phyloP scores from a whole-genome alignment of 2,888 invertebrate species.

The Steinernema carpocapsae region DNA sequence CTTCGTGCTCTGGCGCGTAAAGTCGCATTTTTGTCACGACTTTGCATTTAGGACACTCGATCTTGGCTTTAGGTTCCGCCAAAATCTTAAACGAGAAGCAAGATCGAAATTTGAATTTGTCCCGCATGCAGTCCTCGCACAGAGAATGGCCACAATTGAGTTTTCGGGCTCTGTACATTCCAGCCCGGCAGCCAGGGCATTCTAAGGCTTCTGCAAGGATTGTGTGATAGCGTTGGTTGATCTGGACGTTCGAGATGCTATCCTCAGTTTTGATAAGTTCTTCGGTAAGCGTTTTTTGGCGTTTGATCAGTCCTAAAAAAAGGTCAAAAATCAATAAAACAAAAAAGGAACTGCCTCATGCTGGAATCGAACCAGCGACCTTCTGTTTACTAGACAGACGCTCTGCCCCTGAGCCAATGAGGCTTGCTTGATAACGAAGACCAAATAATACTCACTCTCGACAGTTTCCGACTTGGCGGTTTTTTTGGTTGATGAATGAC shows the following conservation, averaged over 20 bases:
- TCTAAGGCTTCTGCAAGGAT: not conserved
- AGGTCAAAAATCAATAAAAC: constrained; percentile 17
- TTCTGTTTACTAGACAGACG: constrained; percentile 64
- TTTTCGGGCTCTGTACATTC: not conserved
- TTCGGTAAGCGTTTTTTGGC: not conserved
- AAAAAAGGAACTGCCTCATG: constrained; percentile 59
- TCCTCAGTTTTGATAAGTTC: not conserved
- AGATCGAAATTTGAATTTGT: constrained; percentile 2
- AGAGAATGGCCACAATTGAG: not conserved
- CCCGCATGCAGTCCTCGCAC: not conserved
- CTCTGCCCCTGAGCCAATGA: constrained; percentile 50
- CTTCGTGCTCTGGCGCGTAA: not conserved
- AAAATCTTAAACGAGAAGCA: not conserved
- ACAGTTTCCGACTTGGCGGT: not conserved
- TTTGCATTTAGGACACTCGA: constrained; percentile 14
- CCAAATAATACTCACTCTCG: constrained; percentile 21
- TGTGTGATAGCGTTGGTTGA: not conserved
- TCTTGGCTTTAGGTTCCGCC: constrained; percentile 2
- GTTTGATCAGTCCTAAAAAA: not conserved
- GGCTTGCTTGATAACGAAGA: too few relatives aligned
- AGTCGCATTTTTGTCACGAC: not conserved
- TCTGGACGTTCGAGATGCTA: not conserved
- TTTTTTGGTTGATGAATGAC: not conserved
- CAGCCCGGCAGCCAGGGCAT: not conserved
- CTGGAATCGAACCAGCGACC: constrained; percentile 61